Evolutionary conservation across 1,140 invertebrate species (phyloP).

Genomic region (Drosophila biarmipes): DNA sequence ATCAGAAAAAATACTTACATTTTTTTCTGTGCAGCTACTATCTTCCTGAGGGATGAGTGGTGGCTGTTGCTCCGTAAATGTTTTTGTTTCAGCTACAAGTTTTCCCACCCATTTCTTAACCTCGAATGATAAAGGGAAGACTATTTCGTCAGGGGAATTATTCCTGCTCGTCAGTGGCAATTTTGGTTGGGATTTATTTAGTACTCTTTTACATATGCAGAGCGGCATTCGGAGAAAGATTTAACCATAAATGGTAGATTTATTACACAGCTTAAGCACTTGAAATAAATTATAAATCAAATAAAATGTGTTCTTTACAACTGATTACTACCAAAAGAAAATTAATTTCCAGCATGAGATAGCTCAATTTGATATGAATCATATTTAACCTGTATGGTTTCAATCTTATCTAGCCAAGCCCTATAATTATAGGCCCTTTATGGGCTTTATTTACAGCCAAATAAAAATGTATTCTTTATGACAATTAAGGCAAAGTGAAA

Average conservation of each 20-base stretch:
- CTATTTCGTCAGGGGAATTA: constrained; percentile 13
- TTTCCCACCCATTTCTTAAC: constrained; percentile 10
- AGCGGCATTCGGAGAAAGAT: neutral
- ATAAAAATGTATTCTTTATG: neutral
- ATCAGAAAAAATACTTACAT: neutral
- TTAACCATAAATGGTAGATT: constrained; percentile 1
- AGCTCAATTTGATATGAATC: too few species aligned
- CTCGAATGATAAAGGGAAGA: constrained; percentile 6
- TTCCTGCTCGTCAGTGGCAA: constrained; percentile 26
- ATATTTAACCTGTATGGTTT: too few species aligned
- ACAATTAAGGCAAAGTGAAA: neutral
- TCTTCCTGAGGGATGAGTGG: constrained; percentile 9
- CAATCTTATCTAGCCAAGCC: neutral
- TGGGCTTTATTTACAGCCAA: neutral
- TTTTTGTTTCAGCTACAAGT: constrained; percentile 32
- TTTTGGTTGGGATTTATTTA: constrained; percentile 37
- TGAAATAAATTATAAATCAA: too few species aligned
- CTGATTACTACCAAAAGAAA: too few species aligned
- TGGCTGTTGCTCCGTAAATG: constrained; percentile 23
- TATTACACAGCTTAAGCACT: neutral
- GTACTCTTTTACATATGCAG: constrained; percentile 30
- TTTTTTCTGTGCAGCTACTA: neutral
- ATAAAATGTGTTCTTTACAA: too few species aligned
- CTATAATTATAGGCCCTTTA: neutral
- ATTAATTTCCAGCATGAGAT: too few species aligned